Evolutionary conservation across 2,113 vertebrate genomes (phyloP).

Genomic region (Myrmecobius fasciatus): DNA sequence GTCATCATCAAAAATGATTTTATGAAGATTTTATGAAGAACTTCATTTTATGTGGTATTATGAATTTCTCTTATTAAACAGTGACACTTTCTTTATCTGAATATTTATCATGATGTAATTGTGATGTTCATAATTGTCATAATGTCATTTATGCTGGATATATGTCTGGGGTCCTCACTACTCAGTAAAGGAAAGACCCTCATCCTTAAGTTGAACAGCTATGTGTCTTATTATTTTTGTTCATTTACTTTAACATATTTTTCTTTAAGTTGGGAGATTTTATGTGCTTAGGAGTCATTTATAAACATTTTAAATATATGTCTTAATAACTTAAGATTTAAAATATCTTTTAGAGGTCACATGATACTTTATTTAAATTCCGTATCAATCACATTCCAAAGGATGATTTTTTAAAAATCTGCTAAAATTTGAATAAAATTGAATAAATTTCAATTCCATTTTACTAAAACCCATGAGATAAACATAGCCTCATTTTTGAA

Average conservation of each 20-base stretch:
- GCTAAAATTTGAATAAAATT: background rate
- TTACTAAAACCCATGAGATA: background rate
- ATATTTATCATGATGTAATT: background rate
- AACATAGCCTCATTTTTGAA: no score
- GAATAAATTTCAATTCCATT: background rate
- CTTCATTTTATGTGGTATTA: background rate
- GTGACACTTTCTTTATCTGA: conserved; percentile 1
- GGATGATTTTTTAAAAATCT: background rate
- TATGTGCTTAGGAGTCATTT: background rate
- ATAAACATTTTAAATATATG: background rate
- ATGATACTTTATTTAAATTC: no score
- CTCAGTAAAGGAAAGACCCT: background rate
- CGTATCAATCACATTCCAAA: background rate
- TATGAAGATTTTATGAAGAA: background rate
- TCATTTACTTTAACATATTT: conserved; percentile 13
- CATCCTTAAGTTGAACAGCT: background rate
- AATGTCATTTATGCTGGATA: background rate
- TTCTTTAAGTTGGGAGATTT: background rate
- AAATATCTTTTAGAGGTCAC: background rate
- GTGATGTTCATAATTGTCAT: background rate
- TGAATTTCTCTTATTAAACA: background rate
- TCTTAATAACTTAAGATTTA: background rate
- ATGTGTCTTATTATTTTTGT: background rate
- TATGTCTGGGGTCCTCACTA: background rate
- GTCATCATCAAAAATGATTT: background rate